Evolutionary conservation across 2,888 invertebrate genomes (phyloP).

Genomic region (Seira musarum): DNA sequence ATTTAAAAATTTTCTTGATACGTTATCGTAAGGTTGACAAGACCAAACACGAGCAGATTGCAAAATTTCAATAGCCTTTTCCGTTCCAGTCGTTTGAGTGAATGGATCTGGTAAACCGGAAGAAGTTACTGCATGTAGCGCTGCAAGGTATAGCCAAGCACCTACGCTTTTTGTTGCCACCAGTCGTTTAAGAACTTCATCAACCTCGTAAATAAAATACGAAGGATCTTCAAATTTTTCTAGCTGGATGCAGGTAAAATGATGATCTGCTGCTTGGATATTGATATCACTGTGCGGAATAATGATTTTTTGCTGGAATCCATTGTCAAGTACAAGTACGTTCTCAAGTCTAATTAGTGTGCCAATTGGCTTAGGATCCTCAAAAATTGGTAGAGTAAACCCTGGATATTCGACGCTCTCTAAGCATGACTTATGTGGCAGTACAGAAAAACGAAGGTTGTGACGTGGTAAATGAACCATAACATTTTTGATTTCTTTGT

Average conservation of each 20-base stretch:
- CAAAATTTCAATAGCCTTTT: slow-evolving; percentile 38
- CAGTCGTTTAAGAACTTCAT: slow-evolving; percentile 26
- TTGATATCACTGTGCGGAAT: slow-evolving; percentile 38
- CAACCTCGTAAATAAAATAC: slow-evolving; percentile 50
- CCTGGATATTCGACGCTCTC: slow-evolving; percentile 25
- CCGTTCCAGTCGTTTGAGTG: slow-evolving; percentile 50
- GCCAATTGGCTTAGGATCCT: no score
- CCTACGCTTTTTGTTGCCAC: slow-evolving; percentile 20
- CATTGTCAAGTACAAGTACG: slow-evolving; percentile 11
- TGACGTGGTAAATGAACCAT: slow-evolving; percentile 27
- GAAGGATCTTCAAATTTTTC: slow-evolving; percentile 16
- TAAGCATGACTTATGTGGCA: neutral
- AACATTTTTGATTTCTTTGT: neutral
- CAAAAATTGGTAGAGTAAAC: slow-evolving; percentile 16
- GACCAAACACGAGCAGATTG: slow-evolving; percentile 46
- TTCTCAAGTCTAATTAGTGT: slow-evolving; percentile 27
- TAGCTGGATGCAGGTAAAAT: slow-evolving; percentile 1
- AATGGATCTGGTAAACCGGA: slow-evolving; percentile 51
- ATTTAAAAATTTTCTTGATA: slow-evolving; percentile 3
- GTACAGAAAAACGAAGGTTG: slow-evolving; percentile 22
- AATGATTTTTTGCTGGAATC: slow-evolving; percentile 12
- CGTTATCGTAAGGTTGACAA: slow-evolving; percentile 47
- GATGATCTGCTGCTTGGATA: no score
- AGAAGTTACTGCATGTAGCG: slow-evolving; percentile 51
- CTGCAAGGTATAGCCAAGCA: slow-evolving; percentile 57